Conservation (phyloP, 2,888 invertebrate genomes). For the Orchesella flavescens region DNA sequence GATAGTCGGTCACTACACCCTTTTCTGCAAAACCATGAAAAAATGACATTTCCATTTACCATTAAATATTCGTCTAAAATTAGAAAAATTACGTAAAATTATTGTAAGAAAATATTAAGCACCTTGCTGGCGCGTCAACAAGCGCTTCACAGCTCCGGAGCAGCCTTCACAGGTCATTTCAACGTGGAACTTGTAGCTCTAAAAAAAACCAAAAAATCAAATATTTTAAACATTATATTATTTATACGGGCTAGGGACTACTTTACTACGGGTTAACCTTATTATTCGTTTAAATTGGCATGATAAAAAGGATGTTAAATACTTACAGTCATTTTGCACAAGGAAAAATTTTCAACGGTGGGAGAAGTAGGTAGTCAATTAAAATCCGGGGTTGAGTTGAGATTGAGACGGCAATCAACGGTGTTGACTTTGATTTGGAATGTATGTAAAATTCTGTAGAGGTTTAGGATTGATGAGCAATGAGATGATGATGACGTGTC, state of each 20-base stretch:
- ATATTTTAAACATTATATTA: background rate
- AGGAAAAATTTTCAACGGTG: no score
- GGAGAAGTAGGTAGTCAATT: no score
- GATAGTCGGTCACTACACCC: conserved; percentile 52
- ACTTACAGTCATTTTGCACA: background rate
- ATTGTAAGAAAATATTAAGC: background rate
- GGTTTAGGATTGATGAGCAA: no score
- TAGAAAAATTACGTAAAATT: background rate
- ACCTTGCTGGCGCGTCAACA: conserved; percentile 87
- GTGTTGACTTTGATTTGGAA: no score
- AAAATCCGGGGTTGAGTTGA: no score
- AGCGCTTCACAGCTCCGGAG: conserved; percentile 88
- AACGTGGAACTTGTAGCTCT: conserved; percentile 83
- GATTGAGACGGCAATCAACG: no score
- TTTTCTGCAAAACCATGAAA: conserved; percentile 47
- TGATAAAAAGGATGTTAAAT: no score
- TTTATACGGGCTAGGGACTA: background rate
- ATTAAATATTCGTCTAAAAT: background rate
- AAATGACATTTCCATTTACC: background rate
- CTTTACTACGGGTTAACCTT: no score
- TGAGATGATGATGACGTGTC: no score
- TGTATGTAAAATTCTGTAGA: no score
- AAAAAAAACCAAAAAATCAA: background rate
- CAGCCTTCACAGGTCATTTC: conserved; percentile 97
- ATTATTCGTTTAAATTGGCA: no score